A percentile compares a stretch with the other conserved stretches of the same genome.
phyloP scores from a whole-genome alignment of 2,888 invertebrate genomes.

The Eupithecia subfuscata region DNA sequence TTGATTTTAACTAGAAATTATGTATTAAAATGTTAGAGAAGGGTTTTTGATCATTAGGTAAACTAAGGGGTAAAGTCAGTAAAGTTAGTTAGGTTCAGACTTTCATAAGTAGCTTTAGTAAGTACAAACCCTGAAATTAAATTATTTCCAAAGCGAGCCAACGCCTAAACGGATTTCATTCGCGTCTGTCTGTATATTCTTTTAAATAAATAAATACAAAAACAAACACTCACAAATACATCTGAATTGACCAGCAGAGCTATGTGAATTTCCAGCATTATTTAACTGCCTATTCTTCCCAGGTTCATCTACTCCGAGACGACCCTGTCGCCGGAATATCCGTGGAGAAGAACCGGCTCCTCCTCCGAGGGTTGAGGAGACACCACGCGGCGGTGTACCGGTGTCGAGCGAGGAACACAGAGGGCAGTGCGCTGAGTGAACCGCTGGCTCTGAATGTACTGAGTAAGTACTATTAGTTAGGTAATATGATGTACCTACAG shows the following conservation, averaged over 20 bases:
- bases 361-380: constrained; percentile 87
- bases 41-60: constrained; percentile 10
- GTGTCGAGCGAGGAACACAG: constrained; percentile 91
- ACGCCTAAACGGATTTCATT: not conserved
- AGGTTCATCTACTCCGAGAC: constrained; percentile 87
- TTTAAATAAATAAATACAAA: too few species aligned
- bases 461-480: constrained; percentile 85
- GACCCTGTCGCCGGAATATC: constrained; percentile 87
- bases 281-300: constrained; percentile 26
- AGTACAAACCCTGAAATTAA: not conserved
- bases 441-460: constrained; percentile 89
- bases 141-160: not conserved
- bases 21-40: not conserved
- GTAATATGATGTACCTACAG: too few species aligned
- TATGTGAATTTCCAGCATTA: not conserved
- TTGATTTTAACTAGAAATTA: not conserved
- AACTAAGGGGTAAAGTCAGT: not conserved
- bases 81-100: constrained; percentile 6
- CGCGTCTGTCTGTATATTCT: too few species aligned
- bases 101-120: constrained; percentile 6
- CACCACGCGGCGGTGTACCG: constrained; percentile 91
- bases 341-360: constrained; percentile 86
- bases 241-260: too few species aligned
- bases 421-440: constrained; percentile 91
- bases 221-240: too few species aligned